A percentile compares a stretch with the other conserved stretches of the same genome.
Evolutionary conservation across 1,140 invertebrate species (phyloP).

Genomic region (Eulimnadia texana): DNA sequence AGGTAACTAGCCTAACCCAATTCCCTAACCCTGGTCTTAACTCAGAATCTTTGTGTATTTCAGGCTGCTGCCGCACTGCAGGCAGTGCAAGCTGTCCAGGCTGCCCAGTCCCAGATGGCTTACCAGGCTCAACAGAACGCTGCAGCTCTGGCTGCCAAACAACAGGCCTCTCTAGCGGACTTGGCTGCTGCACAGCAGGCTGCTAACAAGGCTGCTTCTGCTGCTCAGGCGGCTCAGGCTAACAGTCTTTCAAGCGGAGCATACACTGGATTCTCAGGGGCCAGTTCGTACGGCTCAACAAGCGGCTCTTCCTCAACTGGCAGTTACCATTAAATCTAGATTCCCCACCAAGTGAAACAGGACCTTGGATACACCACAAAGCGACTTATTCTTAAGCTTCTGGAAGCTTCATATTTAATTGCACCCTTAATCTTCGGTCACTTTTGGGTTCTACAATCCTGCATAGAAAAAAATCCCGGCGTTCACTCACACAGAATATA

Average conservation of each 20-base stretch:
- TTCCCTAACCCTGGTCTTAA: no score
- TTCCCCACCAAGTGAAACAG: neutral
- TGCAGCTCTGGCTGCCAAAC: slow-evolving; percentile 23
- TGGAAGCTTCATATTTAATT: no score
- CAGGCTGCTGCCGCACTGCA: slow-evolving; percentile 21
- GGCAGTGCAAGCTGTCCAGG: slow-evolving; percentile 19
- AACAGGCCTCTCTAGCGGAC: slow-evolving; percentile 23
- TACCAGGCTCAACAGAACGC: slow-evolving; percentile 24
- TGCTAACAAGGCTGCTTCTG: slow-evolving; percentile 20
- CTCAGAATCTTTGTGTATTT: no score
- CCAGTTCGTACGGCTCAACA: no score
- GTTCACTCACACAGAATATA: no score
- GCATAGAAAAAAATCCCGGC: no score
- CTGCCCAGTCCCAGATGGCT: slow-evolving; percentile 23
- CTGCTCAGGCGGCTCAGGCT: slow-evolving; percentile 21
- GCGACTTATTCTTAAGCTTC: no score
- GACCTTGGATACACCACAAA: neutral
- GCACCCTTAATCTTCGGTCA: no score
- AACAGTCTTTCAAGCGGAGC: slow-evolving; percentile 10
- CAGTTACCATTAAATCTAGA: neutral
- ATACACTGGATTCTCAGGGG: slow-evolving; percentile 4
- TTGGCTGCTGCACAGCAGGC: slow-evolving; percentile 22
- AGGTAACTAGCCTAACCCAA: no score
- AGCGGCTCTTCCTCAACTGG: neutral
- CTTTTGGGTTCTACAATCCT: no score